Evolutionary conservation across 2,797 vertebrate genomes (phyloP), one percentile per base, ranked within the genome.

Genomic region (Bovichtus diacanthus): DNA sequence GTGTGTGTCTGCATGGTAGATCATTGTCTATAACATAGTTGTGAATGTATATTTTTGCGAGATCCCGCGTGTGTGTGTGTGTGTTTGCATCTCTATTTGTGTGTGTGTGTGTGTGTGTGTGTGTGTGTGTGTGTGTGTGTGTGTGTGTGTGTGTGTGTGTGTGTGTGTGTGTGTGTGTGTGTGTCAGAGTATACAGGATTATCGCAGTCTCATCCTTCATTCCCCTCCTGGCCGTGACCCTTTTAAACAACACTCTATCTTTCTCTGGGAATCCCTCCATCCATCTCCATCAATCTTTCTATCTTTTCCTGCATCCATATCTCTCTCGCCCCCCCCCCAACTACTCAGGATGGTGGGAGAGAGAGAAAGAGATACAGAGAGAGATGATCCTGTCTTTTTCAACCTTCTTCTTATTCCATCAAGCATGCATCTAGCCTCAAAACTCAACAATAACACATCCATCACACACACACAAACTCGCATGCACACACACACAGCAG

Each of bases 401-500:
- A 86, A 87, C 88, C 91, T 76, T 80, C 88, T 90, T 88, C 88
- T 93, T 91, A 88, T 92, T 94, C 91, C 89, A 94, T 94, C 93
- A 94, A 90, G 81, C 84, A 88, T 88, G 90, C 88, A 93, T 93
- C 91, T 89, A 74, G 89, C 87, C 89, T 91, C 89, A 93, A 88
- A 92, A 89, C 89, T 79, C 85, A 81, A 91, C 89, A 92, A 93
- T 90, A 93, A 93, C 92, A 93, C 91, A 94, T 94, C 91, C 86
- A 94, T 94, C 93, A 92, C 83, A 73, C 31, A 72, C 74, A 70
- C 81, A 38, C 29, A 43, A 55, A 67, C 27, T 41, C 34, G 44
- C 71, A 62, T 74, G 67, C 29, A 74, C 53, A 49, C 56, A 63
- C 68, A 56, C 58, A 76, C 46, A 68, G 38, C 18, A 49, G 59